A percentile compares a stretch with the other conserved stretches of the same genome.
Conservation (phyloP, 2,797 vertebrate genomes). For the Sebastes steindachneri region DNA sequence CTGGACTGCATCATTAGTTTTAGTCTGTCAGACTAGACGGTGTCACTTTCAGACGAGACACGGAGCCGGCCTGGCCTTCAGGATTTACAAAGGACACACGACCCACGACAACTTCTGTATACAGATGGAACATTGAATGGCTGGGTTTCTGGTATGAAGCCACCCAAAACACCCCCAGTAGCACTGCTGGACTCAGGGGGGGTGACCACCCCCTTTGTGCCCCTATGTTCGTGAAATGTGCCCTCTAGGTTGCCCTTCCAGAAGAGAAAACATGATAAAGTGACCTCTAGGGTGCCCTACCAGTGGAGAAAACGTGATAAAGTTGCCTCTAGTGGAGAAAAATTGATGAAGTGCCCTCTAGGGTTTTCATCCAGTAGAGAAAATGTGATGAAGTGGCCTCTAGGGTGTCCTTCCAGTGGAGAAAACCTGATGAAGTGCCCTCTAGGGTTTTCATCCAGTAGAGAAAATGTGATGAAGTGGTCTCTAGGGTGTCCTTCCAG, state of each 20-base stretch:
- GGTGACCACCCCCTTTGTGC: too few relatives aligned
- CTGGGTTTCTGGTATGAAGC: neutral
- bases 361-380: too few relatives aligned
- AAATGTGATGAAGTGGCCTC: accelerated
- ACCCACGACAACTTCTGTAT: neutral
- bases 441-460: too few relatives aligned
- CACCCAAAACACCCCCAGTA: neutral
- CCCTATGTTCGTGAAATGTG: too few relatives aligned
- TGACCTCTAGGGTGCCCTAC: too few relatives aligned
- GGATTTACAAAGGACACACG: neutral
- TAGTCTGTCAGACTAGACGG: neutral
- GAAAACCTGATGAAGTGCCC: accelerated
- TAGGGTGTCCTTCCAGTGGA: too few relatives aligned
- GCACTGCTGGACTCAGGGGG: neutral
- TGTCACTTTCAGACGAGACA: conserved; percentile 7
- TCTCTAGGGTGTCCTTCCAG: too few relatives aligned
- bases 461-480: accelerated
- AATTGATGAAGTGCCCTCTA: too few relatives aligned
- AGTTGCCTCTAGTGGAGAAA: too few relatives aligned
- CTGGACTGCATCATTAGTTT: conserved; percentile 42
- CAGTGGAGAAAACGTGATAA: too few relatives aligned
- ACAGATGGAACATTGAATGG: neutral
- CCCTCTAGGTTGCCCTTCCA: too few relatives aligned
- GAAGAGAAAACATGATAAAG: too few relatives aligned
- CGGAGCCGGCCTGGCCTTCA: conserved; percentile 12